Conservation (phyloP, 2,888 invertebrate genomes). For the Lomographa bimaculata region DNA sequence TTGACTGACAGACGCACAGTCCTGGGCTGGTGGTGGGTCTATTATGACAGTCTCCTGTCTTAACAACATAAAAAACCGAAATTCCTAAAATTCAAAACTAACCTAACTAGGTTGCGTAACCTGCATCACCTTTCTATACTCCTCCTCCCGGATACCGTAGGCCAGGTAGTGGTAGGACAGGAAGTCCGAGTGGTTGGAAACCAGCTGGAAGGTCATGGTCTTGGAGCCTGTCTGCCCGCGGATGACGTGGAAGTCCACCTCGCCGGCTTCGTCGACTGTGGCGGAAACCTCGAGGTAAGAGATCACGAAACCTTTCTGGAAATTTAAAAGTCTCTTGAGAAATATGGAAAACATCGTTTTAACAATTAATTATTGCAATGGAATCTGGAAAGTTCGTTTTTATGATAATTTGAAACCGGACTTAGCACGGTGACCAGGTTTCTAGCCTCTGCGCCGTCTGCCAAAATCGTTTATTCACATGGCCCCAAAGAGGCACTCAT, state of each 20-base stretch:
- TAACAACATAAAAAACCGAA: too few species aligned
- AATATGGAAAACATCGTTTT: not conserved
- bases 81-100: too few species aligned
- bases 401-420: too few species aligned
- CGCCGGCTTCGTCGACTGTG: slow-evolving; percentile 52
- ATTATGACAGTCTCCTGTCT: too few species aligned
- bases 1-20: too few species aligned
- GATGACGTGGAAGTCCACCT: slow-evolving; percentile 59
- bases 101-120: slow-evolving; percentile 51
- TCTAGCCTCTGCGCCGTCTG: too few species aligned
- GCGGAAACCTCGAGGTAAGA: slow-evolving; percentile 65
- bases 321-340: slow-evolving; percentile 6
- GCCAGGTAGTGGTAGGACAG: slow-evolving; percentile 63
- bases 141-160: slow-evolving; percentile 67
- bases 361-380: too few species aligned
- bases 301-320: slow-evolving; percentile 65
- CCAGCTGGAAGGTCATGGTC: slow-evolving; percentile 64
- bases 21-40: too few species aligned
- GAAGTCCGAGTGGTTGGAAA: slow-evolving; percentile 71
- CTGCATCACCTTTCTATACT: slow-evolving; percentile 72
- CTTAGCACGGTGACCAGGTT: too few species aligned
- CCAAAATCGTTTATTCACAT: too few species aligned
- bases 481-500: too few species aligned
- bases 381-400: too few species aligned
- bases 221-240: slow-evolving; percentile 60